Base-by-base conservation (phyloP, 1,140 invertebrate genomes). In the Trypoxylus dichotomus region DNA sequence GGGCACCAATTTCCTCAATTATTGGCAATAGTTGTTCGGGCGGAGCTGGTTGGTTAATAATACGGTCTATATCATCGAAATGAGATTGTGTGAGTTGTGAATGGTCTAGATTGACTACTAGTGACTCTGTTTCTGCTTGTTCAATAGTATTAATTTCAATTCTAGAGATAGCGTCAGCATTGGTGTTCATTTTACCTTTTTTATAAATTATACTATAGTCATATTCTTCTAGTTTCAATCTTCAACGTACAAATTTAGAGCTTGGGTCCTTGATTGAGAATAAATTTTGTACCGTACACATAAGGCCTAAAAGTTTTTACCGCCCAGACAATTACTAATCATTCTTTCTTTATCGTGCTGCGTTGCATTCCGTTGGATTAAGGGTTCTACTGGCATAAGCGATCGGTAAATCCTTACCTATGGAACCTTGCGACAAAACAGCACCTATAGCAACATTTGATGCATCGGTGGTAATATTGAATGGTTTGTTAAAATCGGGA, bases 381-480 rank as follows among this genome's bases (percentile, higher is more conserved):
- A 77, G 19, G 8, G 78, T 79, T 37, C 76, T 21, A 21, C 68
- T 74, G 10, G 75, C 75, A 27, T 58, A 79, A 77, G 74, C 75
- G 25, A 79, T 63, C 1, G 74, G 78, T 68, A 42, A n/a, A 76
- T 81, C 84, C 29, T 79, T 43, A 7, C 82, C 82, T 47, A 81
- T 74, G 13, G 58, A 10, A n/a, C 81, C 79, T 79, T 86, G 84
- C 8, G 80, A 83, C 68, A 82, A 78, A 27, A 83, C 83, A 0
- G 84, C 83, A 6, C 82, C 85, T 10, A 85, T 60, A 2, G 84
- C 82, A 21, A 79, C 75, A 74, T 84, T 79, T 21, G 75, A 80
- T 0, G 84, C 86, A 47, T 87, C 85, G 3, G 83, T 83, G 13
- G 82, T 82, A 27, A 85, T 75, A 15, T 80, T 79, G 68, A 85